phyloP scores from a whole-genome alignment of 2,797 vertebrate species.

The Coranthus polyacanthus region DNA sequence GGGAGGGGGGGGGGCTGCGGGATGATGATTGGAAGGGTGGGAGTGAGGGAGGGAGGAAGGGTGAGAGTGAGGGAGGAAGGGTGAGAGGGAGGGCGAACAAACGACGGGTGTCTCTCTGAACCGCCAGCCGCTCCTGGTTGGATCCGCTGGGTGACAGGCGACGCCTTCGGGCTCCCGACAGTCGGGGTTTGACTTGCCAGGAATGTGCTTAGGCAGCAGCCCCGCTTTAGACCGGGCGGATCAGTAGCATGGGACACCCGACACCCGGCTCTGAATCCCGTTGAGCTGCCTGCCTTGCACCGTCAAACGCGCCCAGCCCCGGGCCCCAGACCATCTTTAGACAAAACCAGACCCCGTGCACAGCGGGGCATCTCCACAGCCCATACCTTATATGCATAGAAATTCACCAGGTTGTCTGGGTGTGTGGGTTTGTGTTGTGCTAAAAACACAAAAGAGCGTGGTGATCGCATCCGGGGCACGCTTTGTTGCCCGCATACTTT shows the following conservation, averaged over 20 bases:
- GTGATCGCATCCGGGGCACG: constrained; percentile 7
- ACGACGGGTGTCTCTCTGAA: too few species aligned
- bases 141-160: constrained; percentile 34
- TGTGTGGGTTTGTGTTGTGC: constrained; percentile 22
- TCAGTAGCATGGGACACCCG: constrained; percentile 65
- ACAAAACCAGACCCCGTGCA: constrained; percentile 52
- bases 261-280: constrained; percentile 64
- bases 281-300: constrained; percentile 47
- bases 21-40: background rate
- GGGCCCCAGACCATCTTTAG: constrained; percentile 74
- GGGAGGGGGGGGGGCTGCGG: background rate
- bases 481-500: background rate
- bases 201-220: constrained; percentile 77
- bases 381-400: constrained; percentile 72
- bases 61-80: background rate
- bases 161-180: constrained; percentile 43
- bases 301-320: constrained; percentile 20
- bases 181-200: constrained; percentile 66
- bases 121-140: constrained; percentile 13
- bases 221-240: constrained; percentile 52
- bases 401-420: constrained; percentile 30
- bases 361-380: constrained; percentile 37
- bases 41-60: too few species aligned
- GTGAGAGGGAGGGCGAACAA: background rate
- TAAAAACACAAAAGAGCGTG: constrained; percentile 29